Evolutionary conservation across 2,888 invertebrate species (phyloP).

Genomic region (Apodemia duryi): DNA sequence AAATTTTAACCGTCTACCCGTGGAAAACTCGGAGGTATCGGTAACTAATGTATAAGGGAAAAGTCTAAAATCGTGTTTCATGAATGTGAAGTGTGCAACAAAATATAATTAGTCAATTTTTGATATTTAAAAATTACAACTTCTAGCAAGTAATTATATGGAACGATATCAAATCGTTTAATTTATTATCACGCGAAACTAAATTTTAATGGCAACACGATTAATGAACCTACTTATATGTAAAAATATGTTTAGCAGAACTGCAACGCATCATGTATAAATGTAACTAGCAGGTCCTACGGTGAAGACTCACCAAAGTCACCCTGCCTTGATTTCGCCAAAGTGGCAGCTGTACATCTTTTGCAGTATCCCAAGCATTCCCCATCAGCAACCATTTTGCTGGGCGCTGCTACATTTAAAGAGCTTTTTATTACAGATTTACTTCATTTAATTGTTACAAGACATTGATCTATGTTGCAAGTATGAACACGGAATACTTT

Average conservation of each 20-base stretch:
- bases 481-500: constrained; percentile 28
- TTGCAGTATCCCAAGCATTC: constrained; percentile 58
- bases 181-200: background rate
- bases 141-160: background rate
- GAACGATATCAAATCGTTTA: background rate
- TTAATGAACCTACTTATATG: background rate
- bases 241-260: background rate
- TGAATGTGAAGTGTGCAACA: too few relatives aligned
- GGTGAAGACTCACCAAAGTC: constrained; percentile 60
- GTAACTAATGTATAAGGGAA: too few relatives aligned
- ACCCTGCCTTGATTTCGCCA: constrained; percentile 55
- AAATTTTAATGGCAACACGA: background rate
- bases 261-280: background rate
- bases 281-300: constrained; percentile 33
- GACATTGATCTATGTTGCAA: constrained; percentile 39
- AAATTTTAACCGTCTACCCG: too few relatives aligned
- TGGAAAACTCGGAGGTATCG: too few relatives aligned
- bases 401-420: constrained; percentile 48
- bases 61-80: too few relatives aligned
- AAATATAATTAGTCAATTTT: too few relatives aligned
- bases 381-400: constrained; percentile 52
- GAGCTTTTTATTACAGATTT: constrained; percentile 28
- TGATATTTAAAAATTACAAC: background rate
- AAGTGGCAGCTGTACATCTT: constrained; percentile 60
- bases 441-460: constrained; percentile 12